phyloP scores from a whole-genome alignment of 2,888 invertebrate genomes.

The Parascotia fuliginaria region DNA sequence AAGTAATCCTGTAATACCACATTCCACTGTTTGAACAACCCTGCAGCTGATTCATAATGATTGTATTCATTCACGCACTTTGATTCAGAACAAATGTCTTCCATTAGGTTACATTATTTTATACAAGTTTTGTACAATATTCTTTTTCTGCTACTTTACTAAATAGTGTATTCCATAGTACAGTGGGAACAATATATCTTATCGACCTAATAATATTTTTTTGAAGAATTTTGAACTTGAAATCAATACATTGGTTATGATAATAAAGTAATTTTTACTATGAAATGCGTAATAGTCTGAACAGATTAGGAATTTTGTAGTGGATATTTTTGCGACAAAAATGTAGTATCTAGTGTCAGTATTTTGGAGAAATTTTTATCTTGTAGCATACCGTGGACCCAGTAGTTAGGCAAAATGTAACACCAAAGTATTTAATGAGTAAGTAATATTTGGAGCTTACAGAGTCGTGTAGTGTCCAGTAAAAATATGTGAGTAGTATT shows the following conservation, averaged over 20 bases:
- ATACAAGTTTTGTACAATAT: conserved; percentile 42
- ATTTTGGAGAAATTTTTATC: conserved; percentile 78
- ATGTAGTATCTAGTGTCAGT: conserved; percentile 77
- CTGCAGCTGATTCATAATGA: conserved; percentile 40
- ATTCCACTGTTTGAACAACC: conserved; percentile 61
- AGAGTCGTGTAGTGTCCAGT: conserved; percentile 54
- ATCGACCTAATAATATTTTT: conserved; percentile 74
- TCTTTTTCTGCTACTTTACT: conserved; percentile 36
- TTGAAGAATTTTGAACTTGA: conserved; percentile 60
- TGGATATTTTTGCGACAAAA: conserved; percentile 75
- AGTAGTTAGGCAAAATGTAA: conserved; percentile 76
- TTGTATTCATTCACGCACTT: conserved; percentile 51
- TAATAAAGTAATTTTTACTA: conserved; percentile 54
- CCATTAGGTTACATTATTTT: conserved; percentile 78
- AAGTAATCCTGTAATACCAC: conserved; percentile 49
- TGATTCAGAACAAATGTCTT: conserved; percentile 76
- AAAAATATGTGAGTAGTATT: conserved; percentile 40
- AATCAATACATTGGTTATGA: conserved; percentile 46
- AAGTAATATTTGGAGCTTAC: conserved; percentile 77
- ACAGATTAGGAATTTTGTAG: conserved; percentile 72
- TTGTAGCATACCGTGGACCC: conserved; percentile 73
- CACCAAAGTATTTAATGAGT: conserved; percentile 77
- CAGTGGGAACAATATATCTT: conserved; percentile 73
- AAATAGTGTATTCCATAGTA: conserved; percentile 47
- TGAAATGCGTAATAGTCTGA: conserved; percentile 64